A percentile compares a stretch with the other conserved stretches of the same genome.
phyloP scores from a whole-genome alignment of 2,797 vertebrate species.

The Acanthurus leucopareius region DNA sequence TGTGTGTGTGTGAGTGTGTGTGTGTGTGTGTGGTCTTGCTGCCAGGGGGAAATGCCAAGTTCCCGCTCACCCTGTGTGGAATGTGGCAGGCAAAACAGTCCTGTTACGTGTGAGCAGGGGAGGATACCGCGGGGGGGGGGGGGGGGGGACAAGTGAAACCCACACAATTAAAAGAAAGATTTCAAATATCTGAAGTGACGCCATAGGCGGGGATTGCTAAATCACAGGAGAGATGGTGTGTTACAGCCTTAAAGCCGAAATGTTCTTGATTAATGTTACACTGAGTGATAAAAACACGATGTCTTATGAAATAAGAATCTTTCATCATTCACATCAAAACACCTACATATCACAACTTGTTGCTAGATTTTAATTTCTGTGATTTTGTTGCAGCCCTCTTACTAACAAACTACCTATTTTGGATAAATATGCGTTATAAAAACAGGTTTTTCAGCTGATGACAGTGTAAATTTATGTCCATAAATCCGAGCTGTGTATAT shows the following conservation, averaged over 20 bases:
- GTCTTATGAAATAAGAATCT: too few relatives aligned
- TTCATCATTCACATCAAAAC: not conserved
- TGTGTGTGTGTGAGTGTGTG: too few relatives aligned
- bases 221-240: not conserved
- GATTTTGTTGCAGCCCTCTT: not conserved
- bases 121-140: constrained; percentile 23
- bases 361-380: not conserved
- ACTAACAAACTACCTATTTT: not conserved
- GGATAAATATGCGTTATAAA: not conserved
- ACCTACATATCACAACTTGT: not conserved
- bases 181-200: constrained; percentile 13
- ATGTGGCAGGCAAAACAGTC: constrained; percentile 65
- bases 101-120: constrained; percentile 8
- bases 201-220: constrained; percentile 8
- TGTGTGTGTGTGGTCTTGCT: constrained; percentile 13
- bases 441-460: not conserved
- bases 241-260: too few relatives aligned
- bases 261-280: not conserved
- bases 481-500: not conserved
- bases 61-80: constrained; percentile 66
- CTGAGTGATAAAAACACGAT: not conserved
- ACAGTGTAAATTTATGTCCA: too few relatives aligned
- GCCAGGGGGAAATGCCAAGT: constrained; percentile 72
- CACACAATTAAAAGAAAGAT: constrained; percentile 13
- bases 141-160: constrained; percentile 9